A percentile compares a stretch with the other conserved stretches of the same genome.
phyloP scores from a whole-genome alignment of 2,113 vertebrate species.

The Neomonachus schauinslandi region DNA sequence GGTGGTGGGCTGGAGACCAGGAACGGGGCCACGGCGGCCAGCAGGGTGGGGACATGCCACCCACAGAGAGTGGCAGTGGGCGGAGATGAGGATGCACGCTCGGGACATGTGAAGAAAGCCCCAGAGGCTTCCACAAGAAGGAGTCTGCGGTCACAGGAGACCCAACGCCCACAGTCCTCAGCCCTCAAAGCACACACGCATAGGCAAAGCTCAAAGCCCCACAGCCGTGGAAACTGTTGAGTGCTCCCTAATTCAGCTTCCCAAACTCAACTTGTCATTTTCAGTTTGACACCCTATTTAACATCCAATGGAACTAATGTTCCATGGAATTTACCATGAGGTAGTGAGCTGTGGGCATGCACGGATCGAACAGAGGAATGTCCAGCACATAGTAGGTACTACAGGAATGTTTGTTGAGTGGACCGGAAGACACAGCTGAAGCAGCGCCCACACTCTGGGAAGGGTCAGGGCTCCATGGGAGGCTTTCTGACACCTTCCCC shows the following conservation, averaged over 20 bases:
- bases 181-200: not conserved
- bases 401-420: too few relatives aligned
- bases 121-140: not conserved
- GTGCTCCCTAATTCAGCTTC: too few relatives aligned
- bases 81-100: not conserved
- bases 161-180: not conserved
- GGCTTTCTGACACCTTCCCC: not conserved
- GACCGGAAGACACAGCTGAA: not conserved
- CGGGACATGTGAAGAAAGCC: not conserved
- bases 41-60: not conserved
- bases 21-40: accelerated
- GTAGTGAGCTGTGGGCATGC: not conserved
- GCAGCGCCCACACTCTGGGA: not conserved
- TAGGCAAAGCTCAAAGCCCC: not conserved
- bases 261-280: not conserved
- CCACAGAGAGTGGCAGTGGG: not conserved
- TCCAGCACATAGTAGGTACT: not conserved
- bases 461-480: not conserved
- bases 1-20: not conserved
- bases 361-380: not conserved
- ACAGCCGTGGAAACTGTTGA: not conserved
- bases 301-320: not conserved
- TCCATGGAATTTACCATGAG: not conserved
- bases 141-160: not conserved
- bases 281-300: not conserved